Conservation (phyloP, 2,888 invertebrate species). For the Bombylius discolor region DNA sequence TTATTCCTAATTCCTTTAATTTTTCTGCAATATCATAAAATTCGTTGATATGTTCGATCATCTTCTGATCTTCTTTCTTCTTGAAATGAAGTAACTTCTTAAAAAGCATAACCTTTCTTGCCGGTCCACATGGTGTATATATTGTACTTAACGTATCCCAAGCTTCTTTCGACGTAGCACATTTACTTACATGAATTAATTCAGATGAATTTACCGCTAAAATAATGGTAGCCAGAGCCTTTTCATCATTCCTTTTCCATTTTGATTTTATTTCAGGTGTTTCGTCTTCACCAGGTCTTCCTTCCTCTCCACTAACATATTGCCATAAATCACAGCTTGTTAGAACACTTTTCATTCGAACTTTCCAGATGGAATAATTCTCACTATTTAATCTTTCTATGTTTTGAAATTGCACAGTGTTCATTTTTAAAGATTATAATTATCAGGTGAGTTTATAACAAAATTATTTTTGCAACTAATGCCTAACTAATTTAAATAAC, state of each 20-base stretch:
- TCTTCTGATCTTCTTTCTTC: neutral
- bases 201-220: constrained; percentile 6
- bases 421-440: too few species aligned
- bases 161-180: constrained; percentile 5
- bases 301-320: too few species aligned
- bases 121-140: constrained; percentile 6
- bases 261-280: neutral
- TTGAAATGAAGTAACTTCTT: constrained; percentile 7
- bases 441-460: too few species aligned
- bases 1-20: neutral
- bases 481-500: too few species aligned
- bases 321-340: too few species aligned
- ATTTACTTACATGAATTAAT: constrained; percentile 5
- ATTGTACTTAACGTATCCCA: constrained; percentile 8
- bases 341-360: too few species aligned
- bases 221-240: constrained; percentile 8
- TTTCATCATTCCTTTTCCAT: constrained; percentile 5
- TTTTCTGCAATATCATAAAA: constrained; percentile 7
- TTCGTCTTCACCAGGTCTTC: too few species aligned
- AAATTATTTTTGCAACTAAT: too few species aligned
- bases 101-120: constrained; percentile 10
- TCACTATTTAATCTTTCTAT: too few species aligned
- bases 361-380: too few species aligned
- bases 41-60: constrained; percentile 7
- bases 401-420: too few species aligned